Evolutionary conservation across 2,888 invertebrate species (phyloP), one percentile per base, ranked within the genome.

Genomic region (Epinotia nisella): DNA sequence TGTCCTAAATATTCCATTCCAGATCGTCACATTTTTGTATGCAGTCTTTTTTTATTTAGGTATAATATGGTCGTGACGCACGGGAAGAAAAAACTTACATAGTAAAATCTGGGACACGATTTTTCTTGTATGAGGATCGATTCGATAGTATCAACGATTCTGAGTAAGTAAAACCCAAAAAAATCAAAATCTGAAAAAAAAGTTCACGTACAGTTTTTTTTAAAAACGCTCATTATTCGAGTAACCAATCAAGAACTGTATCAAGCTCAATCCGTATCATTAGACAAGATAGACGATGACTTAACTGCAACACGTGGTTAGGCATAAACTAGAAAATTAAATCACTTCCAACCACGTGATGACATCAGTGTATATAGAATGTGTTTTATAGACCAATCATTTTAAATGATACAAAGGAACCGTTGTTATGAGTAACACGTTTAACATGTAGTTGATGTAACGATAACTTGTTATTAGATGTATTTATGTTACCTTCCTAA

Each of bases 291-390:
- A 19, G 55, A 35, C 56, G 68, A 73, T 73, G 68, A 73, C 58
- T 45, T 74, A 66, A 69, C 71, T 41, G 19, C 51, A 65, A 66
- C 62, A 62, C 62, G 55, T 68, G 72, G 75, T 71, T 69, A 72
- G 67, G 68, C 72, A 68, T 75, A 67, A 75, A 77, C 74, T 78
- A 78, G 76, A 76, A 77, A 78, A 80, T 80, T 75, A 73, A 76
- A 81, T 78, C 75, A 77, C 67, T 65, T 70, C 61, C 59, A 74
- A 77, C 76, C 74, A 72, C 71, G 41, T 71, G 77, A 81, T 82
- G 81, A 81, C 80, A 80, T 82, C 81, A 82, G 75, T 75, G 71
- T 60, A 21, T 56, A 51, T 64, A 64, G 19, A 64, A 75, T 73
- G 75, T 60, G 66, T 74, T 70, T 64, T 72, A 76, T 75, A 70